These are phyloP conservation scores for Elaeidobius kamerunicus DNA, from an alignment of 2,888 invertebrate genomes.

Conservation along the genomic window DNA sequence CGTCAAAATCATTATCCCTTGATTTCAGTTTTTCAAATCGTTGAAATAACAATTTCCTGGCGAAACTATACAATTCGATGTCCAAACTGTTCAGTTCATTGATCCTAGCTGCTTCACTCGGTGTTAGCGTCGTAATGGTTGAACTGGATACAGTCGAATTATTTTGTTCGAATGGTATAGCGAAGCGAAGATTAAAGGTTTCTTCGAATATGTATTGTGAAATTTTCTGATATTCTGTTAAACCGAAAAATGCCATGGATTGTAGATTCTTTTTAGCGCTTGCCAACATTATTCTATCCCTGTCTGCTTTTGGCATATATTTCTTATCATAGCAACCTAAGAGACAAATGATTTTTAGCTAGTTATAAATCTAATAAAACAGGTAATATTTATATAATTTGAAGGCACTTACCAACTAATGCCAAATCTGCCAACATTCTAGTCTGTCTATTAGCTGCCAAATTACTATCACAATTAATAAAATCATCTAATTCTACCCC, in stretches of 20 bases:
- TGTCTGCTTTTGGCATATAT: constrained; percentile 67
- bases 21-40: constrained; percentile 79
- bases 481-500: constrained; percentile 90
- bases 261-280: constrained; percentile 95
- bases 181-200: constrained; percentile 87
- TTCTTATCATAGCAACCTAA: constrained; percentile 85
- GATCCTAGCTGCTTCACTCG: constrained; percentile 72
- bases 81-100: constrained; percentile 83
- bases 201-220: constrained; percentile 92
- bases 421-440: constrained; percentile 96
- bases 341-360: constrained; percentile 16
- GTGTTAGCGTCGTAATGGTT: constrained; percentile 73
- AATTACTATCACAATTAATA: constrained; percentile 85
- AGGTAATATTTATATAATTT: too few relatives aligned
- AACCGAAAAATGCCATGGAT: constrained; percentile 95
- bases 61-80: constrained; percentile 89
- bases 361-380: not conserved
- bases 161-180: constrained; percentile 88
- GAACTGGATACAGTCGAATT: constrained; percentile 85
- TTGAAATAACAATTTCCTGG: constrained; percentile 81
- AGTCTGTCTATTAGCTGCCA: constrained; percentile 95
- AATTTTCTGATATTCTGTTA: constrained; percentile 93
- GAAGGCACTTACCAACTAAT: constrained; percentile 64
- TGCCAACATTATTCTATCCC: constrained; percentile 83
- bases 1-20: constrained; percentile 77